Evolutionary conservation across 2,888 invertebrate genomes (phyloP), one percentile per base, ranked within the genome.

Genomic region (Helicoverpa assulta): DNA sequence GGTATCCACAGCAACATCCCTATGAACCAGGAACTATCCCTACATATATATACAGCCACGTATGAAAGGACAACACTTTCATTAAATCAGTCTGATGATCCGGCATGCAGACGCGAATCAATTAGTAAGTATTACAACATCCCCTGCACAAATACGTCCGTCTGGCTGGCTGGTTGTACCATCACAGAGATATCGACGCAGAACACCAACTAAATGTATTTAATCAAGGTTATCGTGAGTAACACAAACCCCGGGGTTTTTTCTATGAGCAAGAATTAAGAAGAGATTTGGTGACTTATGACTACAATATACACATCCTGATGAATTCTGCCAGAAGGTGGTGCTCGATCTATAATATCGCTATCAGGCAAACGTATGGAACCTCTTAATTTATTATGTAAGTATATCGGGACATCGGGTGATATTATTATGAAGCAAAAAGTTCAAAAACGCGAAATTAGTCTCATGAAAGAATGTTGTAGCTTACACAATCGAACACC

Each of bases 51-150:
- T 12, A 50, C n/a, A 21, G 1, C 2, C 2, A 40, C 19, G 37
- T 21, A 21, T 16, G n/a, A 40, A 51, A 58, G 53, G n/a, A 29
- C 8, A 26, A 12, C 52, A 33, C n/a, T 18, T 16, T n/a, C 26
- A 14, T 33, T 21, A 55, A 3, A 58, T 56, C 43, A 14, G 51
- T 51, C 67, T 37, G 50, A 57, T 66, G 73, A 47, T 62, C 37
- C 21, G 61, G 29, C 53, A 33, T 47, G 63, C 26, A 58, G 67
- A 66, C 40, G 51, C 53, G 57, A 58, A 81, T 78, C 67, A 80
- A 81, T 81, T 81, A 76, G 68, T 64, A 63, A 63, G 56, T 73
- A 76, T 70, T 54, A 73, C 70, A 68, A 40, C 82, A 76, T 73
- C 68, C 74, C 71, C 62, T 40, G 64, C 59, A 53, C 73, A 73